Evolutionary conservation across 2,888 invertebrate species (phyloP).

Genomic region (Scaptodrosophila latifasciaeformis): DNA sequence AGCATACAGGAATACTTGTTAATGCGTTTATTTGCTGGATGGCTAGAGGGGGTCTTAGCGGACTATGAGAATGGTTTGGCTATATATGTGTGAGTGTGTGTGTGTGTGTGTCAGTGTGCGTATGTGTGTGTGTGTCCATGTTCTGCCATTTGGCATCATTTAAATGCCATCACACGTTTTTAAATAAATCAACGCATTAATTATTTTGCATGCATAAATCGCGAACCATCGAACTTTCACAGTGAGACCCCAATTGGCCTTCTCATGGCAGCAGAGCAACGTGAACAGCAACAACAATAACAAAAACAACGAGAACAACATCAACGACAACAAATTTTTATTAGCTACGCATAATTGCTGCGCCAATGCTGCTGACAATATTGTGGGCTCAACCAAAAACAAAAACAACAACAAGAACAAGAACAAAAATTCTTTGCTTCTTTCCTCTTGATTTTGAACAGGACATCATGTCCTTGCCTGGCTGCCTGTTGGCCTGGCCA

Average conservation of each 20-base stretch:
- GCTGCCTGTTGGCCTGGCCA: conserved; percentile 1
- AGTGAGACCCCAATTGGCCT: too few relatives aligned
- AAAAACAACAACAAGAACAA: not conserved
- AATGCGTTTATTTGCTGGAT: conserved; percentile 41
- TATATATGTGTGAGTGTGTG: too few relatives aligned
- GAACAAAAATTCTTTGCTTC: not conserved
- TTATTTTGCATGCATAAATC: conserved; percentile 58
- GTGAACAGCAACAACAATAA: not conserved
- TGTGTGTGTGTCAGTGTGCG: too few relatives aligned
- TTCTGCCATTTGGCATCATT: conserved; percentile 37
- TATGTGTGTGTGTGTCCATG: too few relatives aligned
- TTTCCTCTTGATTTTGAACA: too few relatives aligned
- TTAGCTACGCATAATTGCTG: conserved; percentile 68
- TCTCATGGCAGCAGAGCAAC: too few relatives aligned
- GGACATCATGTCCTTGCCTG: not conserved
- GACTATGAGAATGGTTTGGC: too few relatives aligned
- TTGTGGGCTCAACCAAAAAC: not conserved
- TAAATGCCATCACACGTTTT: conserved; percentile 61
- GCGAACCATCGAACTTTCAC: conserved; percentile 50
- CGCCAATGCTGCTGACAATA: conserved; percentile 53
- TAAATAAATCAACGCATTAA: conserved; percentile 63
- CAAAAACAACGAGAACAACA: not conserved
- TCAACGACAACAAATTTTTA: conserved; percentile 38
- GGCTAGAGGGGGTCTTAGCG: not conserved
- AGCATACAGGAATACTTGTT: not conserved